Evolutionary conservation across 1,140 invertebrate genomes (phyloP), one percentile per base, ranked within the genome.

Genomic region (Panagrolaimus sp.): DNA sequence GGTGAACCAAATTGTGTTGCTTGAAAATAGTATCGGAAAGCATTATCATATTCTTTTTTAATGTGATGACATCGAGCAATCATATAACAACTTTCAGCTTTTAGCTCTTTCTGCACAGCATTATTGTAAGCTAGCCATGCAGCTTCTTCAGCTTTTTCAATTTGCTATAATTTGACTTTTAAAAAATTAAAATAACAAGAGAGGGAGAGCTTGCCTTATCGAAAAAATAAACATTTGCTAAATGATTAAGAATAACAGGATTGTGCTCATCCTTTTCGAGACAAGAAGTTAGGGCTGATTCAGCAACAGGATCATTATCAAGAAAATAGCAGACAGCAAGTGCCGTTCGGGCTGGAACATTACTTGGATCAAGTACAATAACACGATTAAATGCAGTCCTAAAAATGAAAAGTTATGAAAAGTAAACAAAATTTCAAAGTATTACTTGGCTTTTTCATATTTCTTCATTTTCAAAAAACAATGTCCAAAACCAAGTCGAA

Each of bases 281-380:
- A 24, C n/a, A n/a, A 52, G 48, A 21, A 21, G 17, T 24, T 7
- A 52, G 14, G 1, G 48, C 48, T 15, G 17, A 7, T 24, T 52
- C 48, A 52, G 48, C 48, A 7, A 52, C 26, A 7, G 48, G 48
- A 52, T 52, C 48, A 12, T 52, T 24, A n/a, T 52, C 48, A 52
- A 21, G 48, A 10, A 24, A 8, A n/a, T 21, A 24, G 15, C 48
- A 52, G 7, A 52, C 48, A 24, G 48, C 48, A 4, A 52, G 8
- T 9, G 48, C 48, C 8, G 26, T 21, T 12, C 48, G 17, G n/a
- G 48, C 48, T 7, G 48, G 48, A n/a, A 52, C 17, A 14, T 24
- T 21, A 7, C 7, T 24, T 8, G 48, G 48, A 52, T 52, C 26
- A n/a, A 52, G 17, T 24, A 21, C 48, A 52, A 52, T 52, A 14